Percentiles rank a stretch among this genome's conserved stretches.
phyloP scores from a whole-genome alignment of 2,797 vertebrate genomes.

The Hypotaenidia okinawae region DNA sequence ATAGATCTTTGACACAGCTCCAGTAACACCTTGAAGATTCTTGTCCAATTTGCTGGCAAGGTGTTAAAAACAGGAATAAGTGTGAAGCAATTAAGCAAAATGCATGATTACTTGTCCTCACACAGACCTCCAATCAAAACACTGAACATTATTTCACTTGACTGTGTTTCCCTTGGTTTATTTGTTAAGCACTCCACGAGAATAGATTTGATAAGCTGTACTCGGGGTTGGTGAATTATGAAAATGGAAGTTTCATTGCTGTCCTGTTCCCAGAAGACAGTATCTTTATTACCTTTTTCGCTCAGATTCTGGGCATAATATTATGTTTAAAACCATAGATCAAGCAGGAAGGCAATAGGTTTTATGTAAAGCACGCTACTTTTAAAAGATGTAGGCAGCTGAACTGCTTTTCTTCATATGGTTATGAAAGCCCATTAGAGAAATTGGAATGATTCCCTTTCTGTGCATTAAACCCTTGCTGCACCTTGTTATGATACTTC shows the following conservation, averaged over 20 bases:
- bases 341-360: constrained; percentile 63
- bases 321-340: constrained; percentile 71
- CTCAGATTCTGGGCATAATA: constrained; percentile 62
- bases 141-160: constrained; percentile 54
- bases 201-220: constrained; percentile 66
- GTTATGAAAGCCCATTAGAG: constrained; percentile 62
- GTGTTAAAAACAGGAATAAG: constrained; percentile 61
- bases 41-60: constrained; percentile 62
- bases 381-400: constrained; percentile 71
- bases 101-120: constrained; percentile 64
- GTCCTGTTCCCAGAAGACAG: constrained; percentile 54
- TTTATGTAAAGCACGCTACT: constrained; percentile 61
- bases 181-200: constrained; percentile 61
- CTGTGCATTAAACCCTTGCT: constrained; percentile 51
- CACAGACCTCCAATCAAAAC: constrained; percentile 8
- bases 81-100: constrained; percentile 76
- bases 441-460: constrained; percentile 58
- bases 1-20: constrained; percentile 60
- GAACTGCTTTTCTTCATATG: constrained; percentile 64
- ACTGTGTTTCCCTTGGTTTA: constrained; percentile 51
- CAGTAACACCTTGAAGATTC: constrained; percentile 48
- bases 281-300: constrained; percentile 68
- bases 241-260: constrained; percentile 71
- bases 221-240: constrained; percentile 58
- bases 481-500: constrained; percentile 46